A percentile compares a stretch with the other conserved stretches of the same genome.
These are phyloP conservation scores for Octomys mimax DNA, from an alignment of 2,797 vertebrate species.

Conservation along the genomic window DNA sequence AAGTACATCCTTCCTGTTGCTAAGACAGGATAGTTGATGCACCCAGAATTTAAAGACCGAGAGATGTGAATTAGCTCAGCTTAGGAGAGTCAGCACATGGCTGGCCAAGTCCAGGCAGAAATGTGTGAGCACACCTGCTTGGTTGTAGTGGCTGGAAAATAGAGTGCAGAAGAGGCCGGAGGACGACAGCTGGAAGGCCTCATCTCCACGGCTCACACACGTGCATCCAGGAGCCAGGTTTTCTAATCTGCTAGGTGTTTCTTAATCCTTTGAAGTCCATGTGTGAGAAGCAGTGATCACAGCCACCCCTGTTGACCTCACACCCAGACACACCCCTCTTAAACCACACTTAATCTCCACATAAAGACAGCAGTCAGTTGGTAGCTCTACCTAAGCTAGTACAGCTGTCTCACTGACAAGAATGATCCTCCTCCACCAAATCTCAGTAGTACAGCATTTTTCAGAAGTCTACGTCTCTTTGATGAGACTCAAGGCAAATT, in stretches of 20 bases:
- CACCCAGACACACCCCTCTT: background rate
- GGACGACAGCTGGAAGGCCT: background rate
- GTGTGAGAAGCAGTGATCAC: background rate
- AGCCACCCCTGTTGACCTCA: background rate
- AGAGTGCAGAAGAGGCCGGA: background rate
- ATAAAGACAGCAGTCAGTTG: background rate
- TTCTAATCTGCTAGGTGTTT: background rate
- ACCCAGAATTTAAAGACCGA: background rate
- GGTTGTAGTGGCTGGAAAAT: background rate
- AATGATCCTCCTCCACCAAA: background rate
- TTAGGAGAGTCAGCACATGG: background rate
- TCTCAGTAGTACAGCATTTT: background rate
- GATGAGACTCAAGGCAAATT: background rate
- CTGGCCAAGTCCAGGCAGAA: background rate
- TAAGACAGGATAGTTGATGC: background rate
- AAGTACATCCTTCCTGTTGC: background rate
- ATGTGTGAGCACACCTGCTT: background rate
- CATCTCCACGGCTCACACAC: background rate
- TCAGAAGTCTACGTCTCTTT: background rate
- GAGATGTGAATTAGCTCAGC: background rate
- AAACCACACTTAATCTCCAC: background rate
- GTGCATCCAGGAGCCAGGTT: background rate
- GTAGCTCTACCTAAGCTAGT: background rate
- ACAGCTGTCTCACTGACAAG: background rate
- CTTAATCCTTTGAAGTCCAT: background rate